A percentile compares a stretch with the other conserved stretches of the same genome.
Conservation (phyloP, 2,113 vertebrate species). For the Aldabrachelys gigantea region DNA sequence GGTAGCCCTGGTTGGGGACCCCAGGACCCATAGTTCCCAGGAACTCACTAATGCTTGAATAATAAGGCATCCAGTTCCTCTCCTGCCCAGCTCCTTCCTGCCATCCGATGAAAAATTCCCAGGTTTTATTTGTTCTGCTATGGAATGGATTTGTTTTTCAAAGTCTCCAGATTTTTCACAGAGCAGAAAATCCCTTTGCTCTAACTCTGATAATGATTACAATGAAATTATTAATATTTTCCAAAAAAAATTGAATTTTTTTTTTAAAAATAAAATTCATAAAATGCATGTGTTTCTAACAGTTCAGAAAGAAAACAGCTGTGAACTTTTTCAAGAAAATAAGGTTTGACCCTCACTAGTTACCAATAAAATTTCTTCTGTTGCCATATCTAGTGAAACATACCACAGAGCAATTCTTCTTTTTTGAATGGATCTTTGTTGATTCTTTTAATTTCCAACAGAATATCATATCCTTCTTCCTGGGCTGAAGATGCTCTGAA, state of each 20-base stretch:
- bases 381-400: not conserved
- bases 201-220: not conserved
- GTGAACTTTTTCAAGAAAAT: not conserved
- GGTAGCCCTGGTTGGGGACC: not conserved
- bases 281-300: not conserved
- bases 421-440: not conserved
- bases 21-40: not conserved
- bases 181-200: not conserved
- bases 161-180: not conserved
- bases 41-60: not conserved
- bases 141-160: not conserved
- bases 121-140: not conserved
- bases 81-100: not conserved
- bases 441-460: not conserved
- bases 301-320: not conserved
- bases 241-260: not conserved
- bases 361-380: not conserved
- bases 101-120: not conserved
- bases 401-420: fast-evolving
- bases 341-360: not conserved
- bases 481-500: not conserved
- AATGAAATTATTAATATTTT: not conserved
- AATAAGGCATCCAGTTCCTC: not conserved
- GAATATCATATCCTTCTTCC: not conserved
- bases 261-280: not conserved